A percentile compares a stretch with the other conserved stretches of the same genome.
Evolutionary conservation across 2,888 invertebrate species (phyloP).

Genomic region (Zaprionus bogoriensis): DNA sequence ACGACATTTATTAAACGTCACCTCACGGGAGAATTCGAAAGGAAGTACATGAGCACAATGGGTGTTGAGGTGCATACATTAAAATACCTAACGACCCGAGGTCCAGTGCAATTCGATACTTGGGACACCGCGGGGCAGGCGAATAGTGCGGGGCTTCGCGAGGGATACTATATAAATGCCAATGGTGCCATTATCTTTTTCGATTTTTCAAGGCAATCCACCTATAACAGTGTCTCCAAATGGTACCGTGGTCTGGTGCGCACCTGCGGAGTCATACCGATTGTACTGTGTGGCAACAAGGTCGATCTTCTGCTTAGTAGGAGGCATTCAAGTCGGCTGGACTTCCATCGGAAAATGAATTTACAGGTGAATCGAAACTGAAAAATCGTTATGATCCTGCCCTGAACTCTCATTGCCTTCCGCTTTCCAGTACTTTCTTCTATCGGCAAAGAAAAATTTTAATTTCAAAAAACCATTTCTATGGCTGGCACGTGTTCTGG

Average conservation of each 20-base stretch:
- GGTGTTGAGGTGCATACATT: slow-evolving; percentile 99
- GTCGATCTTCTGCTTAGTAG: slow-evolving; percentile 99
- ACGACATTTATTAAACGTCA: slow-evolving; percentile 99
- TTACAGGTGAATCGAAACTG: slow-evolving; percentile 85
- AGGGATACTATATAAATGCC: slow-evolving; percentile 99
- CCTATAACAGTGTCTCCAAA: slow-evolving; percentile 99
- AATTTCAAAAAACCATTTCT: slow-evolving; percentile 99
- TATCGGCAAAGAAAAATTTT: slow-evolving; percentile 99
- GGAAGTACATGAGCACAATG: slow-evolving; percentile 98
- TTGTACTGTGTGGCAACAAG: slow-evolving; percentile 98
- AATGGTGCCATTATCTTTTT: slow-evolving; percentile 98
- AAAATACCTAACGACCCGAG: slow-evolving; percentile 97
- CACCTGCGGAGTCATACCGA: slow-evolving; percentile 99
- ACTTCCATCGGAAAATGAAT: slow-evolving; percentile 99
- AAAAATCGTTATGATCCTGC: background rate
- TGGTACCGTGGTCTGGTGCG: slow-evolving; percentile 99
- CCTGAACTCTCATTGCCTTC: background rate
- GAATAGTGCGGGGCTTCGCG: slow-evolving; percentile 97
- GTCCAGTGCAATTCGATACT: slow-evolving; percentile 97
- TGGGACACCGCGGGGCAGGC: slow-evolving; percentile 99
- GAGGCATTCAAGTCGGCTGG: slow-evolving; percentile 98
- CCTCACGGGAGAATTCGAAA: slow-evolving; percentile 99
- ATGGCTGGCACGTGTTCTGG: slow-evolving; percentile 97
- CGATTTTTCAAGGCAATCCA: slow-evolving; percentile 98
- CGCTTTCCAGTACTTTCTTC: slow-evolving; percentile 95